Evolutionary conservation across 2,113 vertebrate genomes (phyloP), one percentile per base, ranked within the genome.

Genomic region (Junco hyemalis): DNA sequence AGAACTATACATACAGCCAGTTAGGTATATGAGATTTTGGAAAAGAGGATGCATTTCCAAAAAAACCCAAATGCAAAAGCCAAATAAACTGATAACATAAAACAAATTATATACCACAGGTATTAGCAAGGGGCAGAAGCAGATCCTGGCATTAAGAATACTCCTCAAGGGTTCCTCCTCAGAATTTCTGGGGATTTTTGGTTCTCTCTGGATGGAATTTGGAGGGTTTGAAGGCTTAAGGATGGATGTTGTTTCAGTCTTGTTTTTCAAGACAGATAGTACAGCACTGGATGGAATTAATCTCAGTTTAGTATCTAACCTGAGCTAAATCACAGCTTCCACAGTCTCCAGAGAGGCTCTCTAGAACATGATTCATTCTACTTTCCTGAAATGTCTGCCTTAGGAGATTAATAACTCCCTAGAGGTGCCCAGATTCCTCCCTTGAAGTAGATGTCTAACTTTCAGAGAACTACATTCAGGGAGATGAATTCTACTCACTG

Each of bases 311-410:
- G 66, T 69, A 79, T 29, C 84, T 64, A 92, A 72, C 66, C 76
- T 80, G 76, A 90, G 68, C 54, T 93, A 88, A 94, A 93, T 72
- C 79, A 77, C 45, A 91, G 87, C 53, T 94, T 90, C 48, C 66
- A 69, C 9, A 60, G 61, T 31, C 90, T 88, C 79, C 63, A 76
- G 78, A 93, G 87, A 47, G n/a, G 57, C 66, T 79, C 63, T 92
- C 70, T 42, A 73, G 59, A 86, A 93, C 26, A 77, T 60, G 21
- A 94, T 61, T 90, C 63, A 92, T 92, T 80, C 59, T 57, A n/a
- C 68, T 83, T 94, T 82, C 44, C 50, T 94, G 79, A 90, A 77
- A 82, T 66, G 60, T 59, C 65, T 91, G 35, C 42, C 44, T 59
- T 42, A 76, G 44, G 53, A 86, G 76, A 92, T 82, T 53, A 88